phyloP scores from a whole-genome alignment of 1,140 invertebrate species.

The Danaus melanippus region DNA sequence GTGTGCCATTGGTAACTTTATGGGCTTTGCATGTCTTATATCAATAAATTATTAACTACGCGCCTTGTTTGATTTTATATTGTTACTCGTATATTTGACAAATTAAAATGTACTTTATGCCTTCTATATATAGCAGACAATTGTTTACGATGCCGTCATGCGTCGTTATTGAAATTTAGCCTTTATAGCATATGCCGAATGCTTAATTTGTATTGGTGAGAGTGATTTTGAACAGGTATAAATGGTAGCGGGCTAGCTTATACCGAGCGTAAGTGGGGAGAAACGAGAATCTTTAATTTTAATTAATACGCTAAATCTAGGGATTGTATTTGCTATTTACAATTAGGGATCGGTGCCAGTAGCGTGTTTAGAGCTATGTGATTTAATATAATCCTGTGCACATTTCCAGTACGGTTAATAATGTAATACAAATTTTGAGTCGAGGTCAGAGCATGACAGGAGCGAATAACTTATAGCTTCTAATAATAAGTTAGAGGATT shows the following conservation, averaged over 20 bases:
- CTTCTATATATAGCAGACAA: conserved; percentile 40
- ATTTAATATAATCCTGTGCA: conserved; percentile 47
- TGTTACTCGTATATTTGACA: conserved; percentile 39
- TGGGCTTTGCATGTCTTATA: conserved; percentile 71
- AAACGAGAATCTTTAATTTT: conserved; percentile 64
- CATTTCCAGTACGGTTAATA: conserved; percentile 47
- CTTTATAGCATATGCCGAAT: conserved; percentile 44
- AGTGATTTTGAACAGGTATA: conserved; percentile 38
- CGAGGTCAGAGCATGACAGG: conserved; percentile 35
- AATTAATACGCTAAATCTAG: conserved; percentile 62
- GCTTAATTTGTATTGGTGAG: conserved; percentile 52
- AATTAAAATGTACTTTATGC: conserved; percentile 47
- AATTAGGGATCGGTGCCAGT: conserved; percentile 56
- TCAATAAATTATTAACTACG: conserved; percentile 72
- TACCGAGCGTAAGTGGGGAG: conserved; percentile 47
- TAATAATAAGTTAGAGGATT: conserved; percentile 29
- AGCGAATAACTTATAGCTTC: conserved; percentile 34
- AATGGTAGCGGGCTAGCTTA: conserved; percentile 49
- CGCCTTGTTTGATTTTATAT: conserved; percentile 67
- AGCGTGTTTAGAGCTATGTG: conserved; percentile 60
- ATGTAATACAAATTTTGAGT: conserved; percentile 37
- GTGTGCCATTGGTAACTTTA: conserved; percentile 70
- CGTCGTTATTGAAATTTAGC: conserved; percentile 44
- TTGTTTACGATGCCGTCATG: conserved; percentile 23
- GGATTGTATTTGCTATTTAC: conserved; percentile 56